These are phyloP conservation scores for Itoplectis maculator DNA, from an alignment of 2,888 invertebrate species.

Conservation along the genomic window DNA sequence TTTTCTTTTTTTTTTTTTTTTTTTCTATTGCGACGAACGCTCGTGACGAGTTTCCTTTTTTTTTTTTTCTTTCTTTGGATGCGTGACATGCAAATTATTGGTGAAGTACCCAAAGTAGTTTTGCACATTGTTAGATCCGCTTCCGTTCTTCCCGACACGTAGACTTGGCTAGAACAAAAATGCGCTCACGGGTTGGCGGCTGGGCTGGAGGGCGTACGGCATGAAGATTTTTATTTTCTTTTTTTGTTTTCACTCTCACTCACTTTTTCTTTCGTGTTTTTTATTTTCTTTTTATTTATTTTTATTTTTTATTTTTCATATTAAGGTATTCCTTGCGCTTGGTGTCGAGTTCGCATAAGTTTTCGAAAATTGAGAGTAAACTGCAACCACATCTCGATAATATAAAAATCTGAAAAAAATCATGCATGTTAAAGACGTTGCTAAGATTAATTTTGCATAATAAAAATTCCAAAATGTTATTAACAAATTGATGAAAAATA, in stretches of 20 bases:
- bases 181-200: conserved; percentile 60
- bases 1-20: too few relatives aligned
- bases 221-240: conserved; percentile 54
- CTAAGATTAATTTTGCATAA: too few relatives aligned
- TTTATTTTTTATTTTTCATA: not conserved
- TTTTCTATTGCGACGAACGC: conserved; percentile 36
- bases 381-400: too few relatives aligned
- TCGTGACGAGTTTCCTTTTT: conserved; percentile 56
- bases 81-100: conserved; percentile 54
- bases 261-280: conserved; percentile 39
- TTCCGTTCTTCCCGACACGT: conserved; percentile 56
- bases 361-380: too few relatives aligned
- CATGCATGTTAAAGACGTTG: too few relatives aligned
- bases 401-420: too few relatives aligned
- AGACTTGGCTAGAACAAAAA: conserved; percentile 53
- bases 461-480: too few relatives aligned
- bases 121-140: conserved; percentile 61
- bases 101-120: conserved; percentile 51
- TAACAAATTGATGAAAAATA: too few relatives aligned
- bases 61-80: conserved; percentile 33
- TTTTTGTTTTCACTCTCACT: conserved; percentile 33
- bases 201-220: conserved; percentile 70
- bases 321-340: too few relatives aligned
- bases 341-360: too few relatives aligned
- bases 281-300: not conserved